Base-by-base conservation (phyloP, 2,888 invertebrate species). In the Pandemis heparana region DNA sequence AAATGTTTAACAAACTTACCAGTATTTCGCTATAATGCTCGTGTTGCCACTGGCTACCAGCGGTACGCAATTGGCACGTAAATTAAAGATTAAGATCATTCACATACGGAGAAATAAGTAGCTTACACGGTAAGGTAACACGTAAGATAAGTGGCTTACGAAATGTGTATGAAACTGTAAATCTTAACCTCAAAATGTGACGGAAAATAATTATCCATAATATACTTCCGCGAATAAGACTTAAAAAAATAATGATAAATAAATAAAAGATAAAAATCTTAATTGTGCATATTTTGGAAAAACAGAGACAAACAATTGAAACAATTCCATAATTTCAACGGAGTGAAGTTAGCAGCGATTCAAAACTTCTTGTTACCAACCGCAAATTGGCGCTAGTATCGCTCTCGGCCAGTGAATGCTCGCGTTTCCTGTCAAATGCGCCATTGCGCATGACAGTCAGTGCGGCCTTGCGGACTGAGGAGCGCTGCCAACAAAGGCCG, bases 381-480 rank as follows among this genome's bases (percentile, higher is more conserved):
- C 87, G 87, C 83, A 85, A 85, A 83, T 85, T 90, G 92, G 92
- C 94, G 94, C 94, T 92, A 90, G 89, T 90, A 84, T 89, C 83
- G 90, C 75, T 65, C 41, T 74, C 60, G 65, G 53, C 46, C 87
- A 89, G 93, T 91, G 93, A 93, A 93, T 92, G 92, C 91, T 91
- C 82, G 92, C 89, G 92, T 92, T 93, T 93, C 93, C 92, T 92
- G 92, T 92, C 93, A 94, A 93, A 92, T 90, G 86, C 90, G 91
- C 92, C 92, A 92, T 91, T 94, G 92, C 94, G 94, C 94, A 94
- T 94, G 94, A 94, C 93, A 94, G 94, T 94, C 94, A 94, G 94
- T 94, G 93, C 93, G 94, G 94, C 94, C 94, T 94, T 94, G 94
- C 94, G 91, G 92, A 93, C 94, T 91, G 93, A 92, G 90, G 92